Conservation (phyloP, 2,888 invertebrate species). For the Gisinianus flammeolus region DNA sequence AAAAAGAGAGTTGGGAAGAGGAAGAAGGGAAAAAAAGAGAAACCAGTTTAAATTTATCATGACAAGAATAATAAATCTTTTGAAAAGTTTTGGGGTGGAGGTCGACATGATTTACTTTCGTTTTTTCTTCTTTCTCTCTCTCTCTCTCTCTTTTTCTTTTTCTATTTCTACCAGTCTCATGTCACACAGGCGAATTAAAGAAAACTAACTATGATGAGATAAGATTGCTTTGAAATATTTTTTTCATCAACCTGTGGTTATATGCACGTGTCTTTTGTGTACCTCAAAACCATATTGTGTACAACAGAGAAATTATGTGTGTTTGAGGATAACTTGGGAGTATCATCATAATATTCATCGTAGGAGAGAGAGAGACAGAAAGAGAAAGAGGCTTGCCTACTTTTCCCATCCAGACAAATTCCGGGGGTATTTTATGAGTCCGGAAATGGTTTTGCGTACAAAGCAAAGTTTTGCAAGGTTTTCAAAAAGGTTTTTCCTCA, state of each 20-base stretch:
- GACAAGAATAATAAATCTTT: neutral
- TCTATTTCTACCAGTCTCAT: neutral
- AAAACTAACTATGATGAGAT: neutral
- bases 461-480: neutral
- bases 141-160: neutral
- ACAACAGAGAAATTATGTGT: neutral
- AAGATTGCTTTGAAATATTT: conserved; percentile 2
- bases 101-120: neutral
- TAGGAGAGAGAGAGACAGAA: neutral
- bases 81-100: neutral
- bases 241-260: conserved; percentile 11
- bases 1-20: neutral
- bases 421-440: neutral
- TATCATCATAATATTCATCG: neutral
- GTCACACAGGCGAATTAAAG: neutral
- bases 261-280: neutral
- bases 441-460: neutral
- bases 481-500: neutral
- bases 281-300: neutral
- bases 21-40: neutral
- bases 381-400: neutral
- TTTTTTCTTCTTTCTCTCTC: neutral
- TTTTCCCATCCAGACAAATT: neutral
- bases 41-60: neutral
- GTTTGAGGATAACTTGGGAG: neutral